Evolutionary conservation across 2,113 vertebrate genomes (phyloP).

Genomic region (Quiscalus mexicanus): DNA sequence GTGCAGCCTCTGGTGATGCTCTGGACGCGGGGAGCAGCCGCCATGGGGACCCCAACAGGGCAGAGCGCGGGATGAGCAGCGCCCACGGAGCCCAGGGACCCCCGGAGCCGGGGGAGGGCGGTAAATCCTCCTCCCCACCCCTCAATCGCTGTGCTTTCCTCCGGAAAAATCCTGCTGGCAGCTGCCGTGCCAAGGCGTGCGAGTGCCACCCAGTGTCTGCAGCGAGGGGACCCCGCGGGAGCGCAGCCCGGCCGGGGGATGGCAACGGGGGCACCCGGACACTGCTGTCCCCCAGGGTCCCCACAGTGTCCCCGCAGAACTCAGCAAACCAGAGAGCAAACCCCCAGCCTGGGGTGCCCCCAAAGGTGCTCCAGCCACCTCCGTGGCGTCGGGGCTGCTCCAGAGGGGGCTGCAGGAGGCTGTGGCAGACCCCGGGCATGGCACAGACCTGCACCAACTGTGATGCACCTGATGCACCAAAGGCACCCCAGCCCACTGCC

Average conservation of each 20-base stretch:
- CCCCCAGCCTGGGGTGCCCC: neutral
- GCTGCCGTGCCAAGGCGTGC: neutral
- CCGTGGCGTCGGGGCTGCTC: neutral
- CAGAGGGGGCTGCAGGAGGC: neutral
- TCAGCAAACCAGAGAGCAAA: neutral
- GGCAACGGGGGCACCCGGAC: fast-evolving
- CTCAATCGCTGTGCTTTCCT: neutral
- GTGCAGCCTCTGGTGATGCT: neutral
- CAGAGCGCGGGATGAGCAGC: neutral
- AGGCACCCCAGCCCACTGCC: neutral
- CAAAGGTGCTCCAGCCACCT: neutral
- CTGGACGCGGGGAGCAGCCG: neutral
- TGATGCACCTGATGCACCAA: fast-evolving
- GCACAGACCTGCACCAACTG: fast-evolving
- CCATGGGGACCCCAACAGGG: neutral
- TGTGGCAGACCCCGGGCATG: fast-evolving
- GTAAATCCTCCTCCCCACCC: neutral
- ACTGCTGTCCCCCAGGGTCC: neutral
- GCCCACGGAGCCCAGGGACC: too few species aligned
- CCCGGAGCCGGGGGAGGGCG: neutral
- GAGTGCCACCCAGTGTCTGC: conserved; percentile 29
- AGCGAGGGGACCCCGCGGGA: neutral
- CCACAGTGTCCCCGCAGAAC: neutral
- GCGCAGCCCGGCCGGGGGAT: neutral
- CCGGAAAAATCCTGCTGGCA: neutral